A percentile compares a stretch with the other conserved stretches of the same genome.
phyloP scores from a whole-genome alignment of 1,140 invertebrate genomes.

The Orius insidiosus region DNA sequence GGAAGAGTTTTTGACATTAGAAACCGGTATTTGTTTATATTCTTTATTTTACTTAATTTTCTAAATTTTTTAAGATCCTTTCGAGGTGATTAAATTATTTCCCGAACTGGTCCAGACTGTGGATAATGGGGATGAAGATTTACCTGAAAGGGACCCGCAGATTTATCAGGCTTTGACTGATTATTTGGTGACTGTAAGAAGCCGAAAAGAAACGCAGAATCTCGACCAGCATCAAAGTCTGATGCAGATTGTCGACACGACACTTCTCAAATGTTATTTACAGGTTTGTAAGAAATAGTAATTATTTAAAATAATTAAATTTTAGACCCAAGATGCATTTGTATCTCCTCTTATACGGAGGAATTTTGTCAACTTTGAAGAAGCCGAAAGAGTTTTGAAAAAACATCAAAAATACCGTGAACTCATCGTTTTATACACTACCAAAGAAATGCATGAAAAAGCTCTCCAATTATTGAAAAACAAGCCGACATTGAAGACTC shows the following conservation, averaged over 20 bases:
- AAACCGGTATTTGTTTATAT: conserved; percentile 40
- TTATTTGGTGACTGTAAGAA: too few species aligned
- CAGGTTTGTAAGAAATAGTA: conserved; percentile 35
- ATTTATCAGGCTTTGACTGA: conserved; percentile 21
- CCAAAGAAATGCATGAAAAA: conserved; percentile 67
- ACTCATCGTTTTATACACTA: conserved; percentile 89
- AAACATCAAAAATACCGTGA: conserved; percentile 80
- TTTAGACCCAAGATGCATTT: conserved; percentile 82
- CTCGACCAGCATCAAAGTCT: conserved; percentile 25
- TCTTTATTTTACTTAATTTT: neutral
- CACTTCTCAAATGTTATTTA: conserved; percentile 88
- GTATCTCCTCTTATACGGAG: conserved; percentile 76
- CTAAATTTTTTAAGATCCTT: conserved; percentile 44
- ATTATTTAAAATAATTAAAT: conserved; percentile 14
- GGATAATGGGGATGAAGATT: conserved; percentile 22
- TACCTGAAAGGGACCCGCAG: conserved; percentile 60
- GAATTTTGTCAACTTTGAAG: conserved; percentile 90
- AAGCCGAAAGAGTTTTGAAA: conserved; percentile 77
- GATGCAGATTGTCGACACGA: conserved; percentile 89
- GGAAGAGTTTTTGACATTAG: conserved; percentile 72
- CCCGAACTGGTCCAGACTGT: conserved; percentile 51
- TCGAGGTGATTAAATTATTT: conserved; percentile 85
- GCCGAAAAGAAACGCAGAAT: too few species aligned
- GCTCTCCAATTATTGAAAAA: conserved; percentile 76
- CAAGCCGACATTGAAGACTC: conserved; percentile 62